Evolutionary conservation across 2,888 invertebrate species (phyloP), one percentile per base, ranked within the genome.

Genomic region (Ichneumon xanthorius): DNA sequence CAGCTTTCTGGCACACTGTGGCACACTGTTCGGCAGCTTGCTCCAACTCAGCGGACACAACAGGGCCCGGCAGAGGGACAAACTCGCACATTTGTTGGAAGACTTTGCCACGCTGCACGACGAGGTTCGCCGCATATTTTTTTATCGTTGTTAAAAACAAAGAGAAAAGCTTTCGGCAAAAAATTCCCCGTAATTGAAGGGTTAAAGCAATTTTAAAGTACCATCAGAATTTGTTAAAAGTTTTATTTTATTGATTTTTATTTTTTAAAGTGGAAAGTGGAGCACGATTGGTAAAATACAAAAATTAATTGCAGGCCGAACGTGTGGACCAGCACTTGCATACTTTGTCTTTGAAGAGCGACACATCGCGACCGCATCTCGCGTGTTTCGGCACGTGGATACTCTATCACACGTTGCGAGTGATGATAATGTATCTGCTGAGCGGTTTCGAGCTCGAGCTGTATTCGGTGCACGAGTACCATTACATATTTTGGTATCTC

Each of bases 351-450:
- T 94, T 96, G 71, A 97, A 96, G 92, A 95, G 95, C 79, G 97
- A 97, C 72, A 95, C 96, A 45, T 96, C 96, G 22, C 95, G 97
- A 30, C 96, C 96, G 61, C 97, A 97, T 93, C 94, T 96, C 68
- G 97, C 98, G 0, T 98, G 98, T 93, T 98, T 98, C 92, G 97
- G 97, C 78, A 99, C 99, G 0, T 99, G 99, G 99, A 96, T 99
- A 55, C 95, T 99, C 87, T 99, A 99, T 94, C 98, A 99, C 94
- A 98, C 98, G 67, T 95, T 99, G 71, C 95, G 97, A 65, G 96
- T 98, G 48, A 99, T 99, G 98, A 97, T 98, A 90, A 97, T 98
- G 92, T 99, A 98, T 94, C 95, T 99, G 53, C 95, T 99, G 89
- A 97, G 98, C 30, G 99, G 99, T 0, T 97, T 99, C 90, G 99